phyloP scores from a whole-genome alignment of 2,113 vertebrate genomes.

The Perognathus longimembris region DNA sequence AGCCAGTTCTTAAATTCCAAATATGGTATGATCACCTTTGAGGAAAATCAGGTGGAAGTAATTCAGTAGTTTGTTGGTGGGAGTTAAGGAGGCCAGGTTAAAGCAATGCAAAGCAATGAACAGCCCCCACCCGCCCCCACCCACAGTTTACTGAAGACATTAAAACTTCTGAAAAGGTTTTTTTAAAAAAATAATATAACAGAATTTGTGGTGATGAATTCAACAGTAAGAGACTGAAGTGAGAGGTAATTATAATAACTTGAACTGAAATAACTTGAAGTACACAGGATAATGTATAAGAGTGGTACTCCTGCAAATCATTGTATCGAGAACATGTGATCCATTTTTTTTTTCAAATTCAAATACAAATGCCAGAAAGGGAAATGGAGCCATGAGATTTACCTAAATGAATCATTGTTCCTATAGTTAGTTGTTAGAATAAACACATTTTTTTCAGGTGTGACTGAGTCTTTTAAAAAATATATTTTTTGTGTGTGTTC shows the following conservation, averaged over 20 bases:
- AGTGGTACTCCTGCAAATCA: constrained; percentile 8
- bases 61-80: background rate
- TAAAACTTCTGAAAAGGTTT: constrained; percentile 34
- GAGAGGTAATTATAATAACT: constrained; percentile 68
- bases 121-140: background rate
- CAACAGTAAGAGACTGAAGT: constrained; percentile 59
- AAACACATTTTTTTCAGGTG: constrained; percentile 36
- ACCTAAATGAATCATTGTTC: constrained; percentile 54
- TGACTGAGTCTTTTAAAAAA: background rate
- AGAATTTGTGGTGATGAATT: constrained; percentile 38
- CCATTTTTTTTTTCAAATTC: constrained; percentile 65
- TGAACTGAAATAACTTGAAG: background rate
- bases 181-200: constrained; percentile 12
- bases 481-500: no score
- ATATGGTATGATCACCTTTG: background rate
- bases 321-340: constrained; percentile 40
- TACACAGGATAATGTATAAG: constrained; percentile 37
- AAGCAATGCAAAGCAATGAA: background rate
- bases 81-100: background rate
- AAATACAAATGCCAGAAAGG: constrained; percentile 60
- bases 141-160: constrained; percentile 8
- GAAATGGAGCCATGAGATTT: constrained; percentile 44
- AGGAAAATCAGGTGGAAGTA: background rate
- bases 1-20: constrained; percentile 18
- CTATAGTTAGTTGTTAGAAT: constrained; percentile 36